phyloP scores from a whole-genome alignment of 35 echinoderm and acorn worm species.

The Holothuria glaberrima region DNA sequence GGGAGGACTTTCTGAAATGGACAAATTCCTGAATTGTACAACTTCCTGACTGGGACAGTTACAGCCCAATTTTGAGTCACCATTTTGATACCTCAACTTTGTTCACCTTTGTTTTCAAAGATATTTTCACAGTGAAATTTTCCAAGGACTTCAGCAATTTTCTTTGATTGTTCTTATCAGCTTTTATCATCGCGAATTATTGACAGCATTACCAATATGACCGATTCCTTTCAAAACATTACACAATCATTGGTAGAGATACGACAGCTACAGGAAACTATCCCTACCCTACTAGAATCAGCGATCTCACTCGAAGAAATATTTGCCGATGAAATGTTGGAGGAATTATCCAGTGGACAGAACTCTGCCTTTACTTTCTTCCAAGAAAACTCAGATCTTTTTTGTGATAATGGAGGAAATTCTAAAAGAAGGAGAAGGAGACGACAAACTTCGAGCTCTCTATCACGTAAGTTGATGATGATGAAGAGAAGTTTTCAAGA shows the following conservation, averaged over 20 bases:
- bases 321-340: background rate
- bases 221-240: slow-evolving; percentile 20
- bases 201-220: slow-evolving; percentile 7
- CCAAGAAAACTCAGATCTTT: slow-evolving; percentile 15
- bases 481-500: no score
- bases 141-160: no score
- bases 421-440: background rate
- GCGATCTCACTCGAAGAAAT: background rate
- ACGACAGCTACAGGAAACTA: background rate
- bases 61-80: no score
- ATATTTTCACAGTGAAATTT: no score
- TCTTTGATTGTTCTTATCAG: background rate
- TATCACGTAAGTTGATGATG: background rate
- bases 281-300: background rate
- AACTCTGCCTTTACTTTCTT: background rate
- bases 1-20: no score
- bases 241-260: background rate
- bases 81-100: no score
- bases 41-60: no score
- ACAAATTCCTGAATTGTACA: no score
- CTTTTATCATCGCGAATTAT: background rate
- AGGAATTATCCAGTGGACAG: background rate
- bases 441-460: background rate
- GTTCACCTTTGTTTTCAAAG: no score
- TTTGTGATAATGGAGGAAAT: background rate